These are phyloP conservation scores for Phylloscopus trochiloides DNA, from an alignment of 2,113 vertebrate species.

Conservation along the genomic window DNA sequence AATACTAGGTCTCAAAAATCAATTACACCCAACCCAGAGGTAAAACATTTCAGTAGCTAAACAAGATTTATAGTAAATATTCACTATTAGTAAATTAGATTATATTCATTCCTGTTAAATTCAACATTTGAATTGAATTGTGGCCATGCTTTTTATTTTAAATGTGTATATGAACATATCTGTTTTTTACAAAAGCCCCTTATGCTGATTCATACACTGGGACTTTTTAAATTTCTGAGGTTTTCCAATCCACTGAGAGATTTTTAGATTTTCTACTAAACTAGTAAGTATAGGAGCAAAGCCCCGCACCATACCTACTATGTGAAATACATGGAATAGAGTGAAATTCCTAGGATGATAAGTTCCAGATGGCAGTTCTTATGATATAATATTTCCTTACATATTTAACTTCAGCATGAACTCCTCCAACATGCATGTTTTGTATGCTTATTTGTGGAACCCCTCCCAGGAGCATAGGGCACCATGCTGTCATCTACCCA, in stretches of 20 bases:
- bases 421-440: neutral
- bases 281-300: neutral
- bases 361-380: neutral
- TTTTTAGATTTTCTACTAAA: neutral
- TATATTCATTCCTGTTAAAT: neutral
- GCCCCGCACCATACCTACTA: neutral
- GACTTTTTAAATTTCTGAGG: neutral
- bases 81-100: neutral
- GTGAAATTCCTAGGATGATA: neutral
- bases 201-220: neutral
- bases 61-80: neutral
- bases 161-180: fast-evolving
- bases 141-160: neutral
- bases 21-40: neutral
- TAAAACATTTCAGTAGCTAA: neutral
- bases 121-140: neutral
- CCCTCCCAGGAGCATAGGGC: neutral
- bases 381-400: neutral
- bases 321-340: neutral
- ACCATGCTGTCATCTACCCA: neutral
- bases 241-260: neutral
- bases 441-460: neutral
- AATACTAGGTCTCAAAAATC: neutral
- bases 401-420: neutral
- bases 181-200: neutral